Conservation (phyloP, 1,140 invertebrate species). For the Aphis gossypii region DNA sequence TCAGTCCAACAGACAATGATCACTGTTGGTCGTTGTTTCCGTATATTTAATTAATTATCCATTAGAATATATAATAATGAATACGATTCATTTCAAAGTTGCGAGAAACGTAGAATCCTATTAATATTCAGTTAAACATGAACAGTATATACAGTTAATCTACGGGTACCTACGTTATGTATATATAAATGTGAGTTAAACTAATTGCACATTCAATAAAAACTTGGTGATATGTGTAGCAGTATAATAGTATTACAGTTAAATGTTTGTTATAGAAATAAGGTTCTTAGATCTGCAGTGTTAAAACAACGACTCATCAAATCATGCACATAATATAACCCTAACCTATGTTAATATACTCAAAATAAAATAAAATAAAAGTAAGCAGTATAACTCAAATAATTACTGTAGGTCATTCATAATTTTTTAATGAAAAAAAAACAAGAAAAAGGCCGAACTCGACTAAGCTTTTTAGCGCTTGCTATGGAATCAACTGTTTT, state of each 20-base stretch:
- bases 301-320: background rate
- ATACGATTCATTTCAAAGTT: background rate
- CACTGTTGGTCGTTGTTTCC: background rate
- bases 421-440: background rate
- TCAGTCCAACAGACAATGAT: background rate
- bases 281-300: background rate
- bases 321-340: background rate
- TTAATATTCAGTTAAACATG: background rate
- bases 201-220: background rate
- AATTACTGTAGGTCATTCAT: background rate
- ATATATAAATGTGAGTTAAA: background rate
- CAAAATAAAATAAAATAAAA: background rate
- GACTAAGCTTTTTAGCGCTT: background rate
- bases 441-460: background rate
- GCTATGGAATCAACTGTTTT: background rate
- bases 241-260: background rate
- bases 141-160: background rate
- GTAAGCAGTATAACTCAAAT: background rate
- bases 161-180: background rate
- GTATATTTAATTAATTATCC: conserved; percentile 25
- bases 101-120: background rate
- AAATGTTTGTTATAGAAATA: background rate
- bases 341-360: background rate
- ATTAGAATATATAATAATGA: background rate
- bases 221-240: background rate